These are phyloP conservation scores for Troilus luridus DNA, from an alignment of 2,888 invertebrate genomes.

Conservation along the genomic window DNA sequence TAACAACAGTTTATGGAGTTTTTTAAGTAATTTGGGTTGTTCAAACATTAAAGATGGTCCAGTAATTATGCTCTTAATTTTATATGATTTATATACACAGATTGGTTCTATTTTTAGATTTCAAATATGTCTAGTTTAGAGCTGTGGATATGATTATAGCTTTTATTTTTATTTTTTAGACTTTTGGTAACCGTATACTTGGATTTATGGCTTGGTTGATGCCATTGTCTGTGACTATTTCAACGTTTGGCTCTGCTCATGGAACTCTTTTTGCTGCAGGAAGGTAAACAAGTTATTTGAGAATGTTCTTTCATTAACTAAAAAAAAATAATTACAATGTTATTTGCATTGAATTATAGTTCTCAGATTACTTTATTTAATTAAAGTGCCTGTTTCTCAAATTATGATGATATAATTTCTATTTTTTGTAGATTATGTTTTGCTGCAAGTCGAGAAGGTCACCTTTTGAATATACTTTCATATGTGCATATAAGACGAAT, in stretches of 20 bases:
- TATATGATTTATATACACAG: background rate
- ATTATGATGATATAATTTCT: background rate
- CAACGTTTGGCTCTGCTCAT: conserved; percentile 94
- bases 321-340: background rate
- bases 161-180: conserved; percentile 70
- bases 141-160: background rate
- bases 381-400: background rate
- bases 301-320: background rate
- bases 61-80: background rate
- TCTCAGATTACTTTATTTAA: background rate
- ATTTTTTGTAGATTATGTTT: conserved; percentile 80
- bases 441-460: conserved; percentile 94
- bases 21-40: too few relatives aligned
- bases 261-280: conserved; percentile 95
- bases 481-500: conserved; percentile 92
- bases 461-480: conserved; percentile 89
- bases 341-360: background rate
- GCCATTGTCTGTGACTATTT: conserved; percentile 92
- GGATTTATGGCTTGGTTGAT: conserved; percentile 93
- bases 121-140: background rate
- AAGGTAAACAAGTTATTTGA: conserved; percentile 71
- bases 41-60: background rate
- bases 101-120: background rate
- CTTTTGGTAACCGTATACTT: conserved; percentile 89
- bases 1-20: too few relatives aligned